A percentile compares a stretch with the other conserved stretches of the same genome.
phyloP scores from a whole-genome alignment of 2,797 vertebrate species.

The Anableps anableps region DNA sequence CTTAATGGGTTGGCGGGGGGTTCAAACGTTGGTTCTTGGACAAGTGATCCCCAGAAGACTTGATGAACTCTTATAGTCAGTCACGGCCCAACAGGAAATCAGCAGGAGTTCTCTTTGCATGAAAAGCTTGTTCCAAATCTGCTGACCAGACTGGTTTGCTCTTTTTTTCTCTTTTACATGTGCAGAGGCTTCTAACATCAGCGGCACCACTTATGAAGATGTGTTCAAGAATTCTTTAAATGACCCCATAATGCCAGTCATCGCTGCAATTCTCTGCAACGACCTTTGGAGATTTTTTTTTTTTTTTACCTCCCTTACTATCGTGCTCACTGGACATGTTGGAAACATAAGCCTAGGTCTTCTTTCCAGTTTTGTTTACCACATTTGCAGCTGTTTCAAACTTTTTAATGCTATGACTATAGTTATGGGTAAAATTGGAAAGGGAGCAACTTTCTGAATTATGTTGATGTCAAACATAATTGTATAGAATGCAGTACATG shows the following conservation, averaged over 20 bases:
- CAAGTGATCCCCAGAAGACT: constrained; percentile 69
- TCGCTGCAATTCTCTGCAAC: background rate
- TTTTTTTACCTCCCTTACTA: background rate
- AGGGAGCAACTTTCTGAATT: background rate
- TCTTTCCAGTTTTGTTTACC: background rate
- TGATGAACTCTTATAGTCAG: constrained; percentile 83
- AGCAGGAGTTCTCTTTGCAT: constrained; percentile 70
- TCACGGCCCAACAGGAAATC: constrained; percentile 74
- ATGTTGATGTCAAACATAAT: background rate
- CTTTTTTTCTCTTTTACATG: constrained; percentile 43
- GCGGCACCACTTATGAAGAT: background rate
- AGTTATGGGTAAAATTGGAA: background rate
- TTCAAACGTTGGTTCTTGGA: constrained; percentile 72
- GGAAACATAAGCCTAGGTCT: background rate
- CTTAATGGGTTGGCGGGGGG: constrained; percentile 76
- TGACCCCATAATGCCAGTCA: background rate
- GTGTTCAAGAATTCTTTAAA: background rate
- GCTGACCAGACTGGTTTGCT: constrained; percentile 72
- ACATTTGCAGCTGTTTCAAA: background rate
- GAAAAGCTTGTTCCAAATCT: constrained; percentile 78
- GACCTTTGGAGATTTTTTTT: background rate
- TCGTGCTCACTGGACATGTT: background rate
- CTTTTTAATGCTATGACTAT: background rate
- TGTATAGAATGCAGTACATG: too few species aligned
- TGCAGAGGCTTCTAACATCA: background rate